phyloP scores from a whole-genome alignment of 2,113 vertebrate species.

The Zosterops lateralis region DNA sequence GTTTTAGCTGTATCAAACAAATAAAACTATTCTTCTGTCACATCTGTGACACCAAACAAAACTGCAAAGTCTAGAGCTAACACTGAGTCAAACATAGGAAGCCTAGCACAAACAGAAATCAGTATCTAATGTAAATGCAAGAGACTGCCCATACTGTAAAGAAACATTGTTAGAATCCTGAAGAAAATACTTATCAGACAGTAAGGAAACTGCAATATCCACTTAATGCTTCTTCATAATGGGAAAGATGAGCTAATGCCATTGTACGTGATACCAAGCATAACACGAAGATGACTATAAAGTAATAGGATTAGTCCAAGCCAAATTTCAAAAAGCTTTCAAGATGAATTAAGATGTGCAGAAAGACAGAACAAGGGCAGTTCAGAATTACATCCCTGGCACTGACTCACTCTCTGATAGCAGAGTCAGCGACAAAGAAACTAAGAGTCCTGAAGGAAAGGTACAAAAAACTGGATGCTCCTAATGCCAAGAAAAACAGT shows the following conservation, averaged over 20 bases:
- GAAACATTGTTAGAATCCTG: neutral
- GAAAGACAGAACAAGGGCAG: neutral
- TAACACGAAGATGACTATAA: neutral
- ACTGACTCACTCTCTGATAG: neutral
- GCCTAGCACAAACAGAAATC: neutral
- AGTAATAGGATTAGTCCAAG: neutral
- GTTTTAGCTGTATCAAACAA: neutral
- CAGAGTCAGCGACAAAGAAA: neutral
- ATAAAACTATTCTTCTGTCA: neutral
- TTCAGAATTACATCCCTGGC: neutral
- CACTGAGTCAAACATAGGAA: neutral
- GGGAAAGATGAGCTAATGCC: neutral
- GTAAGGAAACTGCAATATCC: neutral
- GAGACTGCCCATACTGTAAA: neutral
- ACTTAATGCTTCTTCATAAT: neutral
- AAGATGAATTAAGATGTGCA: neutral
- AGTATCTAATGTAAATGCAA: neutral
- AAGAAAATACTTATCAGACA: neutral
- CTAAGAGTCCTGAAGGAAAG: neutral
- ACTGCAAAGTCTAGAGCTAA: neutral
- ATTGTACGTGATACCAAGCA: neutral
- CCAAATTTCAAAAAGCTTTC: neutral
- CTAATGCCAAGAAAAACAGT: neutral
- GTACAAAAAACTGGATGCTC: neutral
- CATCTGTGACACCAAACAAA: neutral